Base-by-base conservation (phyloP, 2,113 vertebrate species). In the Corythornis vintsioides region DNA sequence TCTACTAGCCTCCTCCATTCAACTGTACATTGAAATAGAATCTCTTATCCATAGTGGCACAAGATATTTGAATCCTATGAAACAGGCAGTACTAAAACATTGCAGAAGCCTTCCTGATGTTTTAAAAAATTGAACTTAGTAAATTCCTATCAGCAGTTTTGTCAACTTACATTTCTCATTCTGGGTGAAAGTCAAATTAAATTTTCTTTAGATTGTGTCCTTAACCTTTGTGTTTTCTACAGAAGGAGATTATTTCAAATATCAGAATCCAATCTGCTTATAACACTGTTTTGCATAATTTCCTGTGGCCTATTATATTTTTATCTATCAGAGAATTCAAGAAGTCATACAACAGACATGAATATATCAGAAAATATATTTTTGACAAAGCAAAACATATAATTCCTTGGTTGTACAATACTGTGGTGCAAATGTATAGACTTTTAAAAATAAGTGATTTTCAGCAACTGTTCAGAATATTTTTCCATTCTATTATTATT, bases 281-380 rank as follows among this genome's bases (percentile, higher is more conserved):
- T 33, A 33, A 33, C 33, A 33, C 33, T 33, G 33, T 33, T 33
- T 33, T 33, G 33, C 33, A 33, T 79, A 90, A 89, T 95, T 95
- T 94, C 26, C 65, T 90, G 5, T 81, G 63, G 71, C 86, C 86
- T 90, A 48, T 95, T 96, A 82, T 93, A 19, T 75, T 96, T 96
- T 63, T 73, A 11, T 86, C 81, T 65, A 86, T 90, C 70, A 96
- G 71, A 85, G 55, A 93, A 88, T 96, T 85, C 14, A 50, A 88
- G 73, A 80, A 94, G 63, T 67, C 56, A 60, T 79, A 52, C 70
- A 93, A 35, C 40, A 75, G 55, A 90, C 40, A 5, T 70, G 70
- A 96, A 88, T 90, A 95, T 95, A 96, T 96, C 88, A 97, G 79
- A 93, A 96, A 91, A 89, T 92, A 66, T 29, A 55, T 87, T 95